Evolutionary conservation across 2,888 invertebrate species (phyloP).

Genomic region (Apotomis betuletana): DNA sequence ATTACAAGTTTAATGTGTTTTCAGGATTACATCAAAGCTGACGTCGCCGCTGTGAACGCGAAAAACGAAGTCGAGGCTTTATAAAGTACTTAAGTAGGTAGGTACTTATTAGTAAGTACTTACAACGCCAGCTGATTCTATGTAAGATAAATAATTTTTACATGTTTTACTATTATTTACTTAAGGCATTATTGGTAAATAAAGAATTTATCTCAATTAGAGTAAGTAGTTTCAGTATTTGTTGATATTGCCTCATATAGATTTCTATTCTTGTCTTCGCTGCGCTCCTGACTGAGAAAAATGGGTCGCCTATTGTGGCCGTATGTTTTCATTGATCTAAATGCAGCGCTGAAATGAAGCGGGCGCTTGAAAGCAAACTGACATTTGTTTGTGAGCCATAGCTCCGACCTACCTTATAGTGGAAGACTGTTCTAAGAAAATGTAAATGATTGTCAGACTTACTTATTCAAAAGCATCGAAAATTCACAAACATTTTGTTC

Average conservation of each 20-base stretch:
- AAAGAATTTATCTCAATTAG: conserved; percentile 41
- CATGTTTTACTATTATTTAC: conserved; percentile 37
- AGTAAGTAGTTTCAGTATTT: conserved; percentile 27
- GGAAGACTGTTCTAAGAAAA: conserved; percentile 7
- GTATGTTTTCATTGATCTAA: conserved; percentile 41
- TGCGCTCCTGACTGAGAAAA: conserved; percentile 8
- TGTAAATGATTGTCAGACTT: not conserved
- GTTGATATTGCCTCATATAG: not conserved
- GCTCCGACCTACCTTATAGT: conserved; percentile 8
- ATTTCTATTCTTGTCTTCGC: conserved; percentile 20
- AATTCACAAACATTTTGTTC: not conserved
- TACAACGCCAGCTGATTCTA: conserved; percentile 36
- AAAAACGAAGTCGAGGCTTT: conserved; percentile 71
- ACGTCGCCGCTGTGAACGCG: conserved; percentile 54
- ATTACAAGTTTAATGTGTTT: conserved; percentile 49
- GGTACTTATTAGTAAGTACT: too few species aligned
- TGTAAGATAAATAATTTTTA: conserved; percentile 38
- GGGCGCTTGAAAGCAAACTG: conserved; percentile 27
- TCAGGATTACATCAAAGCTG: conserved; percentile 69
- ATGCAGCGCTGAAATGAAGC: conserved; percentile 39
- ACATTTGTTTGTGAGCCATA: conserved; percentile 21
- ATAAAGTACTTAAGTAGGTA: conserved; percentile 48
- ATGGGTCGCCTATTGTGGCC: conserved; percentile 35
- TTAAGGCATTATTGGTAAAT: conserved; percentile 37
- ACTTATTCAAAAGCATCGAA: not conserved